phyloP scores from a whole-genome alignment of 2,888 invertebrate species.

The Sipunculus nudus region DNA sequence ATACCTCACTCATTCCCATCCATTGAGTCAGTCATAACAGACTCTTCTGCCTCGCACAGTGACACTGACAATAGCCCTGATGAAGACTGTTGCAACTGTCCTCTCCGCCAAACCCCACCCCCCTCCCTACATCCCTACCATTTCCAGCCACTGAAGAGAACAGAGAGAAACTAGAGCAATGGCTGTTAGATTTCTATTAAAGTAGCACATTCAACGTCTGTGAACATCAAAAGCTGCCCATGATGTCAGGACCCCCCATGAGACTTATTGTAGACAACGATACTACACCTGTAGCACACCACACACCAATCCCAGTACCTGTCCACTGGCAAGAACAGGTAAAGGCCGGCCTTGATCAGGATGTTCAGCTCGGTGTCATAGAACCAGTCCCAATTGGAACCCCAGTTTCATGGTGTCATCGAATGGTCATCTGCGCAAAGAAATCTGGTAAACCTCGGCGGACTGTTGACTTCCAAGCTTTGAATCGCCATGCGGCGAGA shows the following conservation, averaged over 20 bases:
- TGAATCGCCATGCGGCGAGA: slow-evolving; percentile 37
- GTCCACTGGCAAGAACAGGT: slow-evolving; percentile 31
- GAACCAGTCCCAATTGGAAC: slow-evolving; percentile 23
- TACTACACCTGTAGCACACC: slow-evolving; percentile 21
- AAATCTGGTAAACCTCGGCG: slow-evolving; percentile 40
- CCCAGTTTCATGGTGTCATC: slow-evolving; percentile 25
- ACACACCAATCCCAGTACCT: slow-evolving; percentile 28
- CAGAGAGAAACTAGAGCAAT: slow-evolving; percentile 14
- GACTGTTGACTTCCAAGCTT: slow-evolving; percentile 45
- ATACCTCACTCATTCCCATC: slow-evolving; percentile 37
- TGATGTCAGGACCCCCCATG: slow-evolving; percentile 29
- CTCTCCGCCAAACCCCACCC: slow-evolving; percentile 18
- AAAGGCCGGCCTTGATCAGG: slow-evolving; percentile 23
- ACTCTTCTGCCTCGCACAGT: slow-evolving; percentile 2
- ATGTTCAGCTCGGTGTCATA: slow-evolving; percentile 29
- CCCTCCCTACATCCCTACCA: slow-evolving; percentile 20
- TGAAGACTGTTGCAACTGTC: slow-evolving; percentile 5
- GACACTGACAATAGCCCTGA: too few species aligned
- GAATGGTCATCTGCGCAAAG: slow-evolving; percentile 27
- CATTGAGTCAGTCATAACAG: slow-evolving; percentile 23
- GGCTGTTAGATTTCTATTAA: slow-evolving; percentile 18
- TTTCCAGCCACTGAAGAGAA: slow-evolving; percentile 24
- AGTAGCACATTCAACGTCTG: slow-evolving; percentile 32
- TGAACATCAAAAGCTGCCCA: slow-evolving; percentile 21
- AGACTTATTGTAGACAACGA: slow-evolving; percentile 23